These are phyloP conservation scores for Entomobrya proxima DNA, from an alignment of 2,888 invertebrate species.

Conservation along the genomic window DNA sequence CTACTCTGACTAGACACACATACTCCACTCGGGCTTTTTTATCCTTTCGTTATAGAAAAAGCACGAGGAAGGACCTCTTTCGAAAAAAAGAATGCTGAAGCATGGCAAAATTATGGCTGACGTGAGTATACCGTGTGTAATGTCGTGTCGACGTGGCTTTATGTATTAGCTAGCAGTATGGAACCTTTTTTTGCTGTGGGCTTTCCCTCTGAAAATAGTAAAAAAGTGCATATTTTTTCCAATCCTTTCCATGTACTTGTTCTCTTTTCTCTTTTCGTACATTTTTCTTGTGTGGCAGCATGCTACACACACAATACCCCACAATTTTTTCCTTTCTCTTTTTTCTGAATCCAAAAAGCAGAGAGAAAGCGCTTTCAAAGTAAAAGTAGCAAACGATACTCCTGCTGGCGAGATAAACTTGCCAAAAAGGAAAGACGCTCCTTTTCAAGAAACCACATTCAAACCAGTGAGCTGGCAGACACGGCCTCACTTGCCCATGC, in stretches of 20 bases:
- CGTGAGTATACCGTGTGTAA: background rate
- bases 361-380: background rate
- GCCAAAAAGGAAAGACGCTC: constrained; percentile 10
- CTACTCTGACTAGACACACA: too few relatives aligned
- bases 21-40: too few relatives aligned
- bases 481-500: constrained; percentile 22
- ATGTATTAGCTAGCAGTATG: background rate
- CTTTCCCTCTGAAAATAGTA: too few relatives aligned
- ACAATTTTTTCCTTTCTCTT: background rate
- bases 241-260: background rate
- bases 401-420: background rate
- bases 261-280: background rate
- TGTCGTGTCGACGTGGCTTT: background rate
- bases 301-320: too few relatives aligned
- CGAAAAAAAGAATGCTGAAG: background rate
- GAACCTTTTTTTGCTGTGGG: too few relatives aligned
- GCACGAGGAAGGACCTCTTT: constrained; percentile 12
- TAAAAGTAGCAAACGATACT: background rate
- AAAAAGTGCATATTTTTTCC: background rate
- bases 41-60: too few relatives aligned
- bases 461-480: background rate
- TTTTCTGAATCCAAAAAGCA: background rate
- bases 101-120: constrained; percentile 16
- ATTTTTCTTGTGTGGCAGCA: too few relatives aligned
- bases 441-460: background rate